Percentiles rank a stretch among this genome's conserved stretches.
phyloP scores from a whole-genome alignment of 2,888 invertebrate species.

The Andrena bucephala region DNA sequence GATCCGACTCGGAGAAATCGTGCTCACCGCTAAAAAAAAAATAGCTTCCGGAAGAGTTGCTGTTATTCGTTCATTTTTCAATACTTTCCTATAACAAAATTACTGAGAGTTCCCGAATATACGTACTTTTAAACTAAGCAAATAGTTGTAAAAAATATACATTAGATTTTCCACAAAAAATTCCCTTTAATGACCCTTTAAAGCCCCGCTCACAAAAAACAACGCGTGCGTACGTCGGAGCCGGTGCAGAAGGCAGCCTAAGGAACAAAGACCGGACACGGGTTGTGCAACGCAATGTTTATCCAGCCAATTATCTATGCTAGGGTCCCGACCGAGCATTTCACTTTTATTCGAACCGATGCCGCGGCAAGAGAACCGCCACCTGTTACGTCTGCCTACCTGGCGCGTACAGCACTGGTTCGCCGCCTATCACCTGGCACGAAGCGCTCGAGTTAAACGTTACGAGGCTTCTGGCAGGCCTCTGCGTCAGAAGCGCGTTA shows the following conservation, averaged over 20 bases:
- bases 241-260: slow-evolving; percentile 26
- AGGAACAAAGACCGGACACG: slow-evolving; percentile 79
- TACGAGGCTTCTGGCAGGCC: not conserved
- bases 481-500: not conserved
- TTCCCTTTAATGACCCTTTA: too few relatives aligned
- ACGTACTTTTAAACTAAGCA: too few relatives aligned
- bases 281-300: slow-evolving; percentile 78
- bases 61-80: too few relatives aligned
- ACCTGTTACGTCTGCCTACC: slow-evolving; percentile 53
- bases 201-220: slow-evolving; percentile 24
- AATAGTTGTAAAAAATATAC: too few relatives aligned
- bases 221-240: not conserved
- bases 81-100: too few relatives aligned
- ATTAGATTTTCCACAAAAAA: too few relatives aligned
- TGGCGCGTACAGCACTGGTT: not conserved
- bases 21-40: too few relatives aligned
- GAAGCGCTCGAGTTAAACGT: not conserved
- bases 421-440: slow-evolving; percentile 11
- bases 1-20: too few relatives aligned
- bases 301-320: slow-evolving; percentile 79
- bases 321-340: slow-evolving; percentile 71
- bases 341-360: slow-evolving; percentile 77
- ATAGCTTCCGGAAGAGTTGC: too few relatives aligned
- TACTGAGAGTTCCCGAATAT: too few relatives aligned
- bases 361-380: slow-evolving; percentile 35